Evolutionary conservation across 2,113 vertebrate species (phyloP), one percentile per base, ranked within the genome.

Genomic region (Actenoides hombroni): DNA sequence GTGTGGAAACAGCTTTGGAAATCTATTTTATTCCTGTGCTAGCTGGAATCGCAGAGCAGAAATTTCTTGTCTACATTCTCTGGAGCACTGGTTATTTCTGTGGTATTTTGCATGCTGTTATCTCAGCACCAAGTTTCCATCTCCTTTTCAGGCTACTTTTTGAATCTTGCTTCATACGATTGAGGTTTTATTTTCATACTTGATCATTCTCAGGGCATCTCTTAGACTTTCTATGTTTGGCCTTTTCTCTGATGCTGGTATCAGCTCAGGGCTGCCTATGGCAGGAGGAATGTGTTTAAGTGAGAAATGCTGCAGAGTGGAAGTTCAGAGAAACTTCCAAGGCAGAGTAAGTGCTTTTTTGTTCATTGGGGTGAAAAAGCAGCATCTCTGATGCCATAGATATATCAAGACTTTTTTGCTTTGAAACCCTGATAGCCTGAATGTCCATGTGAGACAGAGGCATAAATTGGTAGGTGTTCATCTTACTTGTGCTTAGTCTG

Each of bases 141-240:
- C 21, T 49, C 24, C 20, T 59, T 86, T 67, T 79, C 25, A 44
- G 65, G 13, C 8, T 70, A 25, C 7, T 35, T 82, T 75, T 78
- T 65, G 21, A 28, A 48, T 60, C 46, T 29, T 16, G 14, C 10
- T 57, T 86, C 15, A 35, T 25, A 35, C 23, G 29, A 86, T 37
- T 0, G 0, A 53, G 39, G 14, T 5, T 0, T 1, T 51, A 74
- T 75, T 70, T 76, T 74, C 16, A 25, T 35, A 10, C 56, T 51
- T 44, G 16, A n/a, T 89, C 7, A 31, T 44, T 54, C 51, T 68
- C 20, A 42, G 11, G 16, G 46, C 20, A 35, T 39, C 1, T 10
- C 13, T 74, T 42, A 67, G 37, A 11, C 29, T 83, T 68, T 15
- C 8, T 44, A 0, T 54, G 9, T 83, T 48, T 67, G 51, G 10